Conservation (phyloP, 2,888 invertebrate species). For the Harpalus rubripes region DNA sequence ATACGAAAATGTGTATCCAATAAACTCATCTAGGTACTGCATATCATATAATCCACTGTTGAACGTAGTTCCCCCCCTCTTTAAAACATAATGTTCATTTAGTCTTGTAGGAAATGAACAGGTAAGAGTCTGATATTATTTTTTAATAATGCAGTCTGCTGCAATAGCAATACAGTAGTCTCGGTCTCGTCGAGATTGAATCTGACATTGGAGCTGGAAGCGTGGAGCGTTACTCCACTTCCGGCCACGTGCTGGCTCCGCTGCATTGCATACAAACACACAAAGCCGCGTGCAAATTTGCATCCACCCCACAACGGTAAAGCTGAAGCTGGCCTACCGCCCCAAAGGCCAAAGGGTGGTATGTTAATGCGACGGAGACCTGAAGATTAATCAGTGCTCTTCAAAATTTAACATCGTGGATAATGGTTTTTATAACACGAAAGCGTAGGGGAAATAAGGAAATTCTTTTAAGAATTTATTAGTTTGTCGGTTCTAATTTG, state of each 20-base stretch:
- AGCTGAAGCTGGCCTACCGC: no score
- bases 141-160: conserved; percentile 23
- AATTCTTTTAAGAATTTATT: not conserved
- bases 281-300: conserved; percentile 53
- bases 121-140: conserved; percentile 36
- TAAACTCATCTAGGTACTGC: no score
- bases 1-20: no score
- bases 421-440: not conserved
- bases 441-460: not conserved
- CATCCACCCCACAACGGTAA: conserved; percentile 24
- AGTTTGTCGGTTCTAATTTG: not conserved
- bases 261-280: conserved; percentile 42
- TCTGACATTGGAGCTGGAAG: conserved; percentile 39
- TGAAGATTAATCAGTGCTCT: conserved; percentile 22
- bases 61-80: not conserved
- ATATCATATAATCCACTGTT: no score
- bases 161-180: not conserved
- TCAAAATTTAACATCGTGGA: conserved; percentile 25
- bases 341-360: conserved; percentile 10
- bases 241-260: conserved; percentile 62
- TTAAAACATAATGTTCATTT: conserved; percentile 28
- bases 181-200: conserved; percentile 49
- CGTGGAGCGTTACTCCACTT: conserved; percentile 59
- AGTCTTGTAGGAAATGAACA: conserved; percentile 14
- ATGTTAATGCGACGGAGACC: conserved; percentile 53